Evolutionary conservation across 2,113 vertebrate species (phyloP).

Genomic region (Bubo bubo): DNA sequence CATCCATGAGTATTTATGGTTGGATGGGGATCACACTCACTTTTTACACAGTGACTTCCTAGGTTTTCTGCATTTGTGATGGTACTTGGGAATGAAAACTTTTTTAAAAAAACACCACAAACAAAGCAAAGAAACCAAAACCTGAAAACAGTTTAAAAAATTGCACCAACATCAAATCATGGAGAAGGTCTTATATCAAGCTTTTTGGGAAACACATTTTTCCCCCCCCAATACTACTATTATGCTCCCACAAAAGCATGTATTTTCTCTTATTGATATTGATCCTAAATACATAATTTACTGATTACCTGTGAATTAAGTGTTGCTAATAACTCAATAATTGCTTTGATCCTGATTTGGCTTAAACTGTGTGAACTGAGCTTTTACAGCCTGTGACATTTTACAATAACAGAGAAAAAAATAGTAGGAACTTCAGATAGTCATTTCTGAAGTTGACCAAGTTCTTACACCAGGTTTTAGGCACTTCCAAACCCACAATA

Average conservation of each 20-base stretch:
- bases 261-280: not conserved
- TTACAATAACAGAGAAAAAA: not conserved
- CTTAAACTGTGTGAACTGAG: not conserved
- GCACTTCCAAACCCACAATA: not conserved
- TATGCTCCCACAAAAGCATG: not conserved
- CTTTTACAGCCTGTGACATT: not conserved
- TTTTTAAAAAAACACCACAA: not conserved
- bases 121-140: not conserved
- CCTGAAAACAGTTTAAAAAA: not conserved
- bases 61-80: not conserved
- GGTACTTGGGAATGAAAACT: not conserved
- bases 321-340: not conserved
- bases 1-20: not conserved
- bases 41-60: not conserved
- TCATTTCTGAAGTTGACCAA: not conserved
- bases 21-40: not conserved
- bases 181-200: not conserved
- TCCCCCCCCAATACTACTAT: accelerated
- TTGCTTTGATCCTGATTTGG: not conserved
- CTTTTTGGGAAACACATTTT: not conserved
- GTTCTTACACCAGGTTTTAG: not conserved
- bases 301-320: not conserved
- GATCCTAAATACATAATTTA: not conserved
- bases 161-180: not conserved
- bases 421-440: not conserved